Conservation (phyloP, 1,140 invertebrate genomes). For the Scaptomyza pallida region DNA sequence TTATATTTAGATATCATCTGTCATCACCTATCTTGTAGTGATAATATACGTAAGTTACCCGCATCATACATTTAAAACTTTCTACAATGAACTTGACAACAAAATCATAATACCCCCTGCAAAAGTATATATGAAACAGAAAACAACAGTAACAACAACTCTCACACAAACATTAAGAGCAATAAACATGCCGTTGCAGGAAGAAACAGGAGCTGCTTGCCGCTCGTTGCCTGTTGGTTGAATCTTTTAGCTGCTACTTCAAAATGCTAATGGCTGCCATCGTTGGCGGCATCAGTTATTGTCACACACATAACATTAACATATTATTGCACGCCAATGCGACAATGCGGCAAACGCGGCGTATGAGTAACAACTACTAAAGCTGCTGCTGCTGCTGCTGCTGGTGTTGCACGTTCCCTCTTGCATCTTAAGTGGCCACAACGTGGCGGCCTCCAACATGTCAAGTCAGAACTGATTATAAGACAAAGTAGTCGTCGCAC, state of each 20-base stretch:
- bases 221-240: too few relatives aligned
- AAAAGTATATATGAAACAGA: neutral
- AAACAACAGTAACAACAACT: neutral
- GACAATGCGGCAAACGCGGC: constrained; percentile 28
- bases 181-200: constrained; percentile 73
- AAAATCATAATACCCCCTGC: neutral
- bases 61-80: too few relatives aligned
- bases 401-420: neutral
- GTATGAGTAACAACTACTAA: constrained; percentile 33
- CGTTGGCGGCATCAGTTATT: constrained; percentile 63
- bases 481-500: constrained; percentile 27
- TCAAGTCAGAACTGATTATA: constrained; percentile 52
- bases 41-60: too few relatives aligned
- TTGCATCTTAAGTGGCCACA: constrained; percentile 52
- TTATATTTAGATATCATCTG: too few relatives aligned
- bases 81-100: too few relatives aligned
- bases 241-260: constrained; percentile 17
- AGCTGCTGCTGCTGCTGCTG: constrained; percentile 1
- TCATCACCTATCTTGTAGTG: too few relatives aligned
- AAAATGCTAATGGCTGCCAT: constrained; percentile 69
- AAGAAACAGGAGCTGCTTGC: constrained; percentile 8
- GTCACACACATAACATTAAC: constrained; percentile 79
- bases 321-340: constrained; percentile 69
- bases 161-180: constrained; percentile 72
- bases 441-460: neutral